These are phyloP conservation scores for Hucho hucho DNA, from an alignment of 2,113 vertebrate genomes.

Conservation along the genomic window DNA sequence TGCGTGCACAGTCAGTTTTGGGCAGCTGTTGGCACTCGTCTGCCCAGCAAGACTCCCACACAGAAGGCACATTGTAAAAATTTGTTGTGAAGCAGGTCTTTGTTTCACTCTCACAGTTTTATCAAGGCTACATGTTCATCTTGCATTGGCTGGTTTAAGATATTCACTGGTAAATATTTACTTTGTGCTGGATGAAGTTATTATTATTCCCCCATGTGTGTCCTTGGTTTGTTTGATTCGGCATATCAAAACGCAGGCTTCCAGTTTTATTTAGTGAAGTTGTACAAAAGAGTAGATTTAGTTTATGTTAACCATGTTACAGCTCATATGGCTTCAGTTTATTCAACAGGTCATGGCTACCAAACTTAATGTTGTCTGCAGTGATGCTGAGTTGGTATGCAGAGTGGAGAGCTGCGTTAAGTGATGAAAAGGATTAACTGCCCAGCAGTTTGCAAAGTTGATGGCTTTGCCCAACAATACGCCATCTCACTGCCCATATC, in stretches of 20 bases:
- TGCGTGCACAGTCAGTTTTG: constrained; percentile 27
- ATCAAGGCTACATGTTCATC: constrained; percentile 20
- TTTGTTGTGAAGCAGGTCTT: constrained; percentile 56
- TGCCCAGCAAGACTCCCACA: constrained; percentile 62
- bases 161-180: not conserved
- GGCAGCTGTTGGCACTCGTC: constrained; percentile 72
- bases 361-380: not conserved
- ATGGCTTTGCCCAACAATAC: not conserved
- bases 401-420: not conserved
- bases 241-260: no score
- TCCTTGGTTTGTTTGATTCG: no score
- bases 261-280: not conserved
- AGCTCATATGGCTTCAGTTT: not conserved
- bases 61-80: constrained; percentile 67
- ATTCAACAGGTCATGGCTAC: not conserved
- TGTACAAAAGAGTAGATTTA: not conserved
- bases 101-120: constrained; percentile 47
- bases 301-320: not conserved
- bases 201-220: no score
- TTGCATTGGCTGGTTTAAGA: not conserved
- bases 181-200: not conserved
- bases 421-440: not conserved
- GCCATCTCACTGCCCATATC: not conserved
- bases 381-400: not conserved
- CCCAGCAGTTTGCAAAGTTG: not conserved